Evolutionary conservation across 2,113 vertebrate genomes (phyloP).

Genomic region (Caloenas nicobarica): DNA sequence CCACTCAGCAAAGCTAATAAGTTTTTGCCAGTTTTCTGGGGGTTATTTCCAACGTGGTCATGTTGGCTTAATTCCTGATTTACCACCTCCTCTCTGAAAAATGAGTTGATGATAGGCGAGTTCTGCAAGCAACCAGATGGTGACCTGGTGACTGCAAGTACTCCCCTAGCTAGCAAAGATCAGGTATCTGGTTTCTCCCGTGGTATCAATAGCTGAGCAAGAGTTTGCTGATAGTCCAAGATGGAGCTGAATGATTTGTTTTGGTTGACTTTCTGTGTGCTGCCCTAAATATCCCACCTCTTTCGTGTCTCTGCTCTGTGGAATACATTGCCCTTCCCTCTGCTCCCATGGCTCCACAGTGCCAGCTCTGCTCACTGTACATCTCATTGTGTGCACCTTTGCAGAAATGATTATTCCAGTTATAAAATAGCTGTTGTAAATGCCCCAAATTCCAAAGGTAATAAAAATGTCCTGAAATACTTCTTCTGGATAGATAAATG

Average conservation of each 20-base stretch:
- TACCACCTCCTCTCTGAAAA: background rate
- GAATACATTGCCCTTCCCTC: background rate
- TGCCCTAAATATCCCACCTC: background rate
- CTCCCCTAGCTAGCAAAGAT: background rate
- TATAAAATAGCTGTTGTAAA: background rate
- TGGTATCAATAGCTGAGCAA: background rate
- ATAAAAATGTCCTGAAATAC: background rate
- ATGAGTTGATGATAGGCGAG: background rate
- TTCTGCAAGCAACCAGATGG: background rate
- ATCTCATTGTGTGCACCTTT: background rate
- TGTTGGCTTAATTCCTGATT: background rate
- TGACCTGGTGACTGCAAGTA: background rate
- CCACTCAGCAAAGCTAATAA: background rate
- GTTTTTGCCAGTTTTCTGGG: background rate
- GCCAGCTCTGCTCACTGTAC: background rate
- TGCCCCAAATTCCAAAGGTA: background rate
- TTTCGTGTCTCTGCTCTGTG: background rate
- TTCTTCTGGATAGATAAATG: background rate
- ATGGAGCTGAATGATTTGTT: background rate
- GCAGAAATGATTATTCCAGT: background rate
- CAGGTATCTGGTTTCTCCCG: background rate
- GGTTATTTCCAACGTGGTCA: background rate
- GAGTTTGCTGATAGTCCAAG: background rate
- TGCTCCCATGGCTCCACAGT: accelerated
- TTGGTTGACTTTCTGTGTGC: background rate